A percentile compares a stretch with the other conserved stretches of the same genome.
These are phyloP conservation scores for Hirtodrosophila alboralis DNA, from an alignment of 2,888 invertebrate species.

Conservation along the genomic window DNA sequence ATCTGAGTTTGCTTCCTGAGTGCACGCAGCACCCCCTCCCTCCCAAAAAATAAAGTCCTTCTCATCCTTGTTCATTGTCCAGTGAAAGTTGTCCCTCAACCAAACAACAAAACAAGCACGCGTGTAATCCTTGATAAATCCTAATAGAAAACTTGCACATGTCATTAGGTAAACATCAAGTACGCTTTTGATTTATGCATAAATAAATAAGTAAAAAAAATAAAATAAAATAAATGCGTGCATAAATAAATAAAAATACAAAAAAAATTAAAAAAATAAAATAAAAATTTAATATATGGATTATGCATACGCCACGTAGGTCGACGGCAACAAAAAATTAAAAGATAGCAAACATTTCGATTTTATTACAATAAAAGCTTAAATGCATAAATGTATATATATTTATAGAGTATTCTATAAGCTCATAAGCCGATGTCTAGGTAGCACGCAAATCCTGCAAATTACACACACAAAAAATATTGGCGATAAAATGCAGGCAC, in stretches of 20 bases:
- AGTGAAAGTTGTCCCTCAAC: too few relatives aligned
- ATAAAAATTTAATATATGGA: too few relatives aligned
- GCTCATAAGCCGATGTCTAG: constrained; percentile 26
- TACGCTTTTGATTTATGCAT: constrained; percentile 55
- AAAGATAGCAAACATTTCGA: constrained; percentile 40
- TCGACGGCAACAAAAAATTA: constrained; percentile 42
- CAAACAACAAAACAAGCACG: constrained; percentile 19
- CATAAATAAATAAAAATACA: constrained; percentile 48
- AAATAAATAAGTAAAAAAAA: too few relatives aligned
- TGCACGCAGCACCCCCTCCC: constrained; percentile 41
- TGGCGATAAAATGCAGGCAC: constrained; percentile 76
- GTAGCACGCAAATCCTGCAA: constrained; percentile 48
- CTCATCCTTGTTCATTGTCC: constrained; percentile 41
- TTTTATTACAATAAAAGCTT: constrained; percentile 46
- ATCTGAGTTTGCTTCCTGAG: constrained; percentile 75
- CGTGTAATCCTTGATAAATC: constrained; percentile 55
- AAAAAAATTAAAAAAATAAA: too few relatives aligned
- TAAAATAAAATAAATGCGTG: too few relatives aligned
- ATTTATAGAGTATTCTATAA: constrained; percentile 16
- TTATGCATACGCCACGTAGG: constrained; percentile 50
- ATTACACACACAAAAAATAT: constrained; percentile 63
- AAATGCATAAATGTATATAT: constrained; percentile 29
- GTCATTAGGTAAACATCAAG: constrained; percentile 54
- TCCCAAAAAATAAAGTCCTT: constrained; percentile 42
- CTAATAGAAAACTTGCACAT: constrained; percentile 62